Conservation (phyloP, 2,797 vertebrate species). For the Chrysolophus pictus region DNA sequence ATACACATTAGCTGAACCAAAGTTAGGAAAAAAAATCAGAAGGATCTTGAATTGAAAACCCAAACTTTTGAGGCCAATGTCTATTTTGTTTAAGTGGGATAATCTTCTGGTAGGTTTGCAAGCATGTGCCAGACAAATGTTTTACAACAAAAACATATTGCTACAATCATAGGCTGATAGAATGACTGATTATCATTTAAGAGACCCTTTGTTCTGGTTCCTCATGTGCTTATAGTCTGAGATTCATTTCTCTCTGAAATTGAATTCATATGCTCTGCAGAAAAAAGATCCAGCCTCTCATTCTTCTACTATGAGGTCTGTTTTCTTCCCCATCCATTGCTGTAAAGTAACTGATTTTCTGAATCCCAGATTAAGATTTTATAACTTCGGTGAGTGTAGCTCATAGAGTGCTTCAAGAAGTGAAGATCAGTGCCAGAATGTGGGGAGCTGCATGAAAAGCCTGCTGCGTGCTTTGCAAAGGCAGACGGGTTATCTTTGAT, state of each 20-base stretch:
- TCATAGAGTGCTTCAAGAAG: not conserved
- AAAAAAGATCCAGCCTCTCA: constrained; percentile 34
- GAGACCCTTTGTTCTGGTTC: constrained; percentile 68
- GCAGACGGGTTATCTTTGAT: accelerated
- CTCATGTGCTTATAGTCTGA: constrained; percentile 56
- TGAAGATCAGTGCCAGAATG: constrained; percentile 37
- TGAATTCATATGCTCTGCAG: constrained; percentile 64
- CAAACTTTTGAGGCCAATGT: constrained; percentile 16
- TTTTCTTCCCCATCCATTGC: not conserved
- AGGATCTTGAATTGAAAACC: not conserved
- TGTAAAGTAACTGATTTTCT: constrained; percentile 48
- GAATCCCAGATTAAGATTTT: constrained; percentile 63
- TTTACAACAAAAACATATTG: constrained; percentile 68
- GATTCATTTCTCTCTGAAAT: constrained; percentile 67
- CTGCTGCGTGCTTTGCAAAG: not conserved
- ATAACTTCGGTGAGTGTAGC: not conserved
- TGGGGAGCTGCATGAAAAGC: not conserved
- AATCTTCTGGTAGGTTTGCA: constrained; percentile 70
- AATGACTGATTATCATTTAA: constrained; percentile 66
- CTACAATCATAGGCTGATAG: constrained; percentile 60
- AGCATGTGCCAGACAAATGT: constrained; percentile 75
- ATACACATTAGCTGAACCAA: not conserved
- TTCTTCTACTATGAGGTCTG: constrained; percentile 59
- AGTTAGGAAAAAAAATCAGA: not conserved
- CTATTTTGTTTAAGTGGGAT: constrained; percentile 52